These are phyloP conservation scores for Zosterops japonicus DNA, from an alignment of 2,113 vertebrate species.

Conservation along the genomic window DNA sequence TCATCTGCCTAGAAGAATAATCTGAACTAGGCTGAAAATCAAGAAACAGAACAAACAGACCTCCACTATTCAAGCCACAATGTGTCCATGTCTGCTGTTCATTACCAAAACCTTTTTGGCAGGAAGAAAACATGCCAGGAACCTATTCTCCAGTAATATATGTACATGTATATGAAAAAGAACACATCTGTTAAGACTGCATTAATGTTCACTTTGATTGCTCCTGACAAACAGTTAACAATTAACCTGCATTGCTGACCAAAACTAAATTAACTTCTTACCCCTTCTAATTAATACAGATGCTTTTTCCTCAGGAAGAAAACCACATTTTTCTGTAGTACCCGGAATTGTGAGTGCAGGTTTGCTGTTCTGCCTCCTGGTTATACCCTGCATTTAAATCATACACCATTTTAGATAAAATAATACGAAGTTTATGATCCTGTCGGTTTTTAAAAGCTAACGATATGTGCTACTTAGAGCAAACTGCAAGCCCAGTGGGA, in stretches of 20 bases:
- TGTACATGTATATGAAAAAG: neutral
- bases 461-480: constrained; percentile 66
- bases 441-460: constrained; percentile 70
- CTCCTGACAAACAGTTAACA: neutral
- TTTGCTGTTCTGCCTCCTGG: neutral
- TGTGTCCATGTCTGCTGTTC: neutral
- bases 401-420: constrained; percentile 52
- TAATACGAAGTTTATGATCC: constrained; percentile 58
- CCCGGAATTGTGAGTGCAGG: neutral
- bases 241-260: neutral
- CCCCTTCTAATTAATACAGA: neutral
- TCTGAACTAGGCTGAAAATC: neutral
- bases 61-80: neutral
- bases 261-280: neutral
- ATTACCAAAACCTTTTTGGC: constrained; percentile 18
- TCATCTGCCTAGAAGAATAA: neutral
- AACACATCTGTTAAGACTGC: neutral
- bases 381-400: constrained; percentile 24
- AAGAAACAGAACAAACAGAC: neutral
- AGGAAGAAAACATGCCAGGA: constrained; percentile 6
- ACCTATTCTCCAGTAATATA: constrained; percentile 14
- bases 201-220: constrained; percentile 1
- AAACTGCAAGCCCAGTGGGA: constrained; percentile 62
- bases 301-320: neutral
- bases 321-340: neutral